Conservation (phyloP, 2,797 vertebrate species). For the Onychomys torridus region DNA sequence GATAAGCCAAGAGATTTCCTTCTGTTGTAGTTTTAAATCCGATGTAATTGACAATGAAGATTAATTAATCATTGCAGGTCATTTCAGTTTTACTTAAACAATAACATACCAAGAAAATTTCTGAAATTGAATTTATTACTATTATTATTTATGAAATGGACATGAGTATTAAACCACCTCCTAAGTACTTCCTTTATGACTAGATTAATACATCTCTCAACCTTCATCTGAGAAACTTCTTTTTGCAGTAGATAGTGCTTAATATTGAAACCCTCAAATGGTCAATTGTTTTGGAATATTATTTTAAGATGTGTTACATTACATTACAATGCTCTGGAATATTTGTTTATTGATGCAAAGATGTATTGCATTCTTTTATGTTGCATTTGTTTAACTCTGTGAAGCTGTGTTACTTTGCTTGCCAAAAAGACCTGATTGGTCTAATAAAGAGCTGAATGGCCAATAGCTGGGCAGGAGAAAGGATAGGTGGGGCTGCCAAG, state of each 20-base stretch:
- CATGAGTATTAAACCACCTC: neutral
- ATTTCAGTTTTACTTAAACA: neutral
- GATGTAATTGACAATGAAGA: neutral
- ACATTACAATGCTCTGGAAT: neutral
- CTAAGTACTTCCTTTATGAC: neutral
- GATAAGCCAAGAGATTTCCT: neutral
- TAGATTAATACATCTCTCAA: neutral
- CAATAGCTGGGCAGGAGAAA: neutral
- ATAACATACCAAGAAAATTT: neutral
- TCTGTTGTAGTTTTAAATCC: neutral
- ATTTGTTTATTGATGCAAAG: neutral
- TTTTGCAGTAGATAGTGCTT: neutral
- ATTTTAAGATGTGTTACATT: neutral
- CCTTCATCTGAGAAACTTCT: neutral
- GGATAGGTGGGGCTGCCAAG: neutral
- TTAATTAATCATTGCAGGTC: neutral
- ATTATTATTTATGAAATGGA: neutral
- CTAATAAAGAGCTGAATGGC: neutral
- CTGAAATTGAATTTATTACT: neutral
- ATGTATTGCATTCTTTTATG: neutral
- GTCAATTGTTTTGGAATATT: neutral
- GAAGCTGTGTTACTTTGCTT: neutral
- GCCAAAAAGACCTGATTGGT: neutral
- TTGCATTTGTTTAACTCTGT: neutral
- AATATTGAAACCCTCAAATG: neutral